Evolutionary conservation across 2,797 vertebrate species (phyloP).

Genomic region (Pampus argenteus): DNA sequence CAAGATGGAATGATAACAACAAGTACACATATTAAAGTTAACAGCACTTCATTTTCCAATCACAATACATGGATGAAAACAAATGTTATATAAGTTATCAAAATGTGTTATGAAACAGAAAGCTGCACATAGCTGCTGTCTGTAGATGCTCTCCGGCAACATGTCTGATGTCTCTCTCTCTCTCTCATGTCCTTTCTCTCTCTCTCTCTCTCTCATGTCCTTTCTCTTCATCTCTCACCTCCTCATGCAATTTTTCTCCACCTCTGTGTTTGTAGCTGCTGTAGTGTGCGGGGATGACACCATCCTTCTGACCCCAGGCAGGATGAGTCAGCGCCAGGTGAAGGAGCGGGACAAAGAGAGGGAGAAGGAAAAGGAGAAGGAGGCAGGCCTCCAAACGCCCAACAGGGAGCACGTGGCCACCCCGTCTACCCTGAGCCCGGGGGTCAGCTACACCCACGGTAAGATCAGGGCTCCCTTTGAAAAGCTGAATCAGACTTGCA

Average conservation of each 20-base stretch:
- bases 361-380: slow-evolving; percentile 94
- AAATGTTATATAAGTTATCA: slow-evolving; percentile 32
- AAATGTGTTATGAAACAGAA: slow-evolving; percentile 28
- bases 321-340: slow-evolving; percentile 95
- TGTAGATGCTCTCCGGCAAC: slow-evolving; percentile 15
- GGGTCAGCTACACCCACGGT: slow-evolving; percentile 91
- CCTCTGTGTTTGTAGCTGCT: slow-evolving; percentile 68
- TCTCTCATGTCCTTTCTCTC: slow-evolving; percentile 13
- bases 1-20: slow-evolving; percentile 12
- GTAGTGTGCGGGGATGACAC: slow-evolving; percentile 89
- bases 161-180: slow-evolving; percentile 35
- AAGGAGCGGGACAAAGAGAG: slow-evolving; percentile 84
- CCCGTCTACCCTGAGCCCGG: slow-evolving; percentile 89
- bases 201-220: slow-evolving; percentile 5
- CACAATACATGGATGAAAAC: slow-evolving; percentile 21
- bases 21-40: slow-evolving; percentile 4
- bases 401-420: slow-evolving; percentile 88
- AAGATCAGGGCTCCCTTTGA: slow-evolving; percentile 52
- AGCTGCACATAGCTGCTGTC: slow-evolving; percentile 11
- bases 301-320: slow-evolving; percentile 89
- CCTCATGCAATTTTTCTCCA: neutral
- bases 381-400: slow-evolving; percentile 88
- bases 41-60: slow-evolving; percentile 19
- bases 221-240: slow-evolving; percentile 10
- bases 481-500: neutral